Base-by-base conservation (phyloP, 2,113 vertebrate species). In the Sinocyclocheilus anshuiensis region DNA sequence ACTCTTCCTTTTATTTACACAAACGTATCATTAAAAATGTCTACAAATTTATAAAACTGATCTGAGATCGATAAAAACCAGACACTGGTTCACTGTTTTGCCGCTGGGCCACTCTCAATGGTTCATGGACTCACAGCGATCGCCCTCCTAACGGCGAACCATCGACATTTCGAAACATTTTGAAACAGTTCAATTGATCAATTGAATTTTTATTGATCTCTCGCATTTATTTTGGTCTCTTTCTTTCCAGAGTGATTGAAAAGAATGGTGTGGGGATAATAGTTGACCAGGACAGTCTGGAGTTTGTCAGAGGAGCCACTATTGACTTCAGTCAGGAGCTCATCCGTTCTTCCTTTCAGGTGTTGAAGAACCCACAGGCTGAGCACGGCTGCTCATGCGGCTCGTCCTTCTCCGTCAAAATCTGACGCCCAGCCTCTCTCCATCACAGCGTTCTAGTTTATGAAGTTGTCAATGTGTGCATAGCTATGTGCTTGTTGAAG, bases 341-440 rank as follows among this genome's bases (percentile, higher is more conserved):
- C 87, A 99, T 99, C 90, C 96, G 98, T 50, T 94, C 96, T 84
- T 94, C 97, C 2, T 99, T 99, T 88, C 97, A 94, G 87, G 95
- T 99, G 84, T 88, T 97, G 83, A 96, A 97, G 93, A 99, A 99
- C 90, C 98, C 98, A 3, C 97, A 97, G 83, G 98, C 98, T 1
- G 96, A 98, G 87, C 97, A 98, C 2, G 98, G 97, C 85, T 99
- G 98, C 89, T 99, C 98, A 0, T 99, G 98, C 86, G 98, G 98
- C 48, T 96, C 97, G 63, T 99, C 98, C 10, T 99, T 99, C 90
- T 98, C 98, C 20, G 87, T 99, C 87, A 99, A 97, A 90, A n/a
- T 98, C 63, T 99, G 86, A 98, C 20, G 2, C 42, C 9, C 42
- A 2, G 11, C 42, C 42, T 45, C 42, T 45, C 42, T 45, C n/a